Evolutionary conservation across 2,113 vertebrate genomes (phyloP).

Genomic region (Gavialis gangeticus): DNA sequence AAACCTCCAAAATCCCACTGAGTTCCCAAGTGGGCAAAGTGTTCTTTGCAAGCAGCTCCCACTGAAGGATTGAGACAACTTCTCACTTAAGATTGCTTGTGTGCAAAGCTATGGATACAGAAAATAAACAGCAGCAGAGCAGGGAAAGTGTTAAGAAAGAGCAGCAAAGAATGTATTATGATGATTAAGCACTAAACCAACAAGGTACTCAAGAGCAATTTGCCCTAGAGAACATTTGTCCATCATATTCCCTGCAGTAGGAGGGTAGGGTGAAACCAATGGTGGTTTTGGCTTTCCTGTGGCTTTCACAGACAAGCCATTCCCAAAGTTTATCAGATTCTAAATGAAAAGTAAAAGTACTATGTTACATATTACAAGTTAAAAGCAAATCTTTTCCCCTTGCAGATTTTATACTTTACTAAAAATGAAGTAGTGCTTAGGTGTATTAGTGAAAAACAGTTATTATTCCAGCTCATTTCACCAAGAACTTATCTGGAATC

Average conservation of each 20-base stretch:
- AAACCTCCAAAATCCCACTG: neutral
- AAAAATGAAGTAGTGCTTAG: neutral
- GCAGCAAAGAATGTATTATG: neutral
- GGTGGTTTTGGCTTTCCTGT: neutral
- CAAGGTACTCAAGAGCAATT: neutral
- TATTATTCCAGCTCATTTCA: neutral
- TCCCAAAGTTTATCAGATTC: neutral
- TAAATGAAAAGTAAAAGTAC: neutral
- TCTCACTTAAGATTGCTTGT: neutral
- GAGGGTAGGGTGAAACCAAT: neutral
- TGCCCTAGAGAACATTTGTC: neutral
- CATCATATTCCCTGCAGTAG: neutral
- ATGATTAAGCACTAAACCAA: neutral
- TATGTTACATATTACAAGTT: neutral
- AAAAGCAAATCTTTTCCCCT: neutral
- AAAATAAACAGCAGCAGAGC: neutral
- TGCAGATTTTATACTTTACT: neutral
- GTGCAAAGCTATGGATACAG: neutral
- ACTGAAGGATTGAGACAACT: neutral
- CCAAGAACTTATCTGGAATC: neutral
- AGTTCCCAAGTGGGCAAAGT: neutral
- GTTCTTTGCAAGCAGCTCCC: neutral
- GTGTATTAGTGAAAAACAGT: neutral
- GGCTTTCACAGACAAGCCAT: too few species aligned
- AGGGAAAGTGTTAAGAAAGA: neutral